These are phyloP conservation scores for Aphelenchoides fujianensis DNA, from an alignment of 1,140 invertebrate genomes.

Conservation along the genomic window DNA sequence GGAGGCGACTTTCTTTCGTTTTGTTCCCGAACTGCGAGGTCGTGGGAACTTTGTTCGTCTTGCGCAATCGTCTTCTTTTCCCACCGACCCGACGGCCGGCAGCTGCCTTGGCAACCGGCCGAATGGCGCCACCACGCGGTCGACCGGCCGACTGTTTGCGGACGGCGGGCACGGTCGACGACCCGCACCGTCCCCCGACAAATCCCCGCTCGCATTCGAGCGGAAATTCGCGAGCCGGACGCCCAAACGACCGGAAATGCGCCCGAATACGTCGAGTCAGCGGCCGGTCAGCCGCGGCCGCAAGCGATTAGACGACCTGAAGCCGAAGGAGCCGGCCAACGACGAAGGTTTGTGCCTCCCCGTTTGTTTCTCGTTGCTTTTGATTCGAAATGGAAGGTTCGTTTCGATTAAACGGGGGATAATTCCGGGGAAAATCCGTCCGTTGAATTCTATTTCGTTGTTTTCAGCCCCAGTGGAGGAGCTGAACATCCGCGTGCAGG, in stretches of 20 bases:
- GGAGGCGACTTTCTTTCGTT: too few relatives aligned
- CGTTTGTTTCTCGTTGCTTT: background rate
- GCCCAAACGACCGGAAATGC: background rate
- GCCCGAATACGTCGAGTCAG: background rate
- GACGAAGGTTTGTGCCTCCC: background rate
- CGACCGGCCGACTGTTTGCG: too few relatives aligned
- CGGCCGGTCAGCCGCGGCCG: constrained; percentile 7
- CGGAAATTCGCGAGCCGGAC: background rate
- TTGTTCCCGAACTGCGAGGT: too few relatives aligned
- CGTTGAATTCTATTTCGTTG: background rate
- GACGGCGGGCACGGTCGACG: too few relatives aligned
- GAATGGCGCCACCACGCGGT: too few relatives aligned
- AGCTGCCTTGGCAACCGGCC: too few relatives aligned
- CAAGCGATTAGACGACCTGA: constrained; percentile 12
- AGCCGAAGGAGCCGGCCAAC: background rate
- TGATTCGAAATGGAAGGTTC: background rate
- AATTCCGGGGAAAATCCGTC: background rate
- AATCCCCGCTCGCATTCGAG: too few relatives aligned
- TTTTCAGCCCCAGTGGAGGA: constrained; percentile 14
- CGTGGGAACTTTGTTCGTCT: too few relatives aligned
- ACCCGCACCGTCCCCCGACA: too few relatives aligned
- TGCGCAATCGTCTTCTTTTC: too few relatives aligned
- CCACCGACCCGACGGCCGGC: too few relatives aligned
- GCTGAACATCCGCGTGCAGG: background rate
- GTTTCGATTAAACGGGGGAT: background rate